phyloP scores from a whole-genome alignment of 2,888 invertebrate species.

The Scelioninae gen. 2 region DNA sequence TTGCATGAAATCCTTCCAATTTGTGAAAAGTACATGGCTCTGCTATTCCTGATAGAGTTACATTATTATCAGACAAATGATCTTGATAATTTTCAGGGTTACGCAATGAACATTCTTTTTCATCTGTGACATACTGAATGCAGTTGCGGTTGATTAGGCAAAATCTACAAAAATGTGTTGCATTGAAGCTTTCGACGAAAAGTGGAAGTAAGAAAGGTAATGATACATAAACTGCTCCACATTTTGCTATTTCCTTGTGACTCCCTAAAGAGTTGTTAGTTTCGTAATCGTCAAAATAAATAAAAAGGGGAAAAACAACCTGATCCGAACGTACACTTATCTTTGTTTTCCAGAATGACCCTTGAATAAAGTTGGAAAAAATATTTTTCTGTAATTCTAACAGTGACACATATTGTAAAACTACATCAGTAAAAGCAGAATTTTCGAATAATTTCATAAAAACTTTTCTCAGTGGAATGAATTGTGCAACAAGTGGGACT shows the following conservation, averaged over 20 bases:
- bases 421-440: conserved; percentile 48
- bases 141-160: too few relatives aligned
- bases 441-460: conserved; percentile 59
- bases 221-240: background rate
- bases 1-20: conserved; percentile 26
- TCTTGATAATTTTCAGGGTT: background rate
- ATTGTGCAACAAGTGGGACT: conserved; percentile 53
- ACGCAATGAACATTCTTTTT: too few relatives aligned
- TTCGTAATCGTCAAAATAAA: background rate
- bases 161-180: conserved; percentile 18
- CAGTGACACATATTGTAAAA: conserved; percentile 42
- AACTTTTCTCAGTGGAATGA: conserved; percentile 56
- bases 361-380: background rate
- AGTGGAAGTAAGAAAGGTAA: background rate
- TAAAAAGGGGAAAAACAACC: background rate
- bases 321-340: background rate
- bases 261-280: background rate
- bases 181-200: conserved; percentile 38
- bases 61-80: background rate
- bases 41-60: conserved; percentile 22
- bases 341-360: background rate
- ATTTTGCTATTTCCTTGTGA: background rate
- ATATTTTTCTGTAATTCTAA: conserved; percentile 20
- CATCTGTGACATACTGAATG: too few relatives aligned
- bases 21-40: conserved; percentile 25